Evolutionary conservation across 2,888 invertebrate species (phyloP), one percentile per base, ranked within the genome.

Genomic region (Erpobdella octoculata): DNA sequence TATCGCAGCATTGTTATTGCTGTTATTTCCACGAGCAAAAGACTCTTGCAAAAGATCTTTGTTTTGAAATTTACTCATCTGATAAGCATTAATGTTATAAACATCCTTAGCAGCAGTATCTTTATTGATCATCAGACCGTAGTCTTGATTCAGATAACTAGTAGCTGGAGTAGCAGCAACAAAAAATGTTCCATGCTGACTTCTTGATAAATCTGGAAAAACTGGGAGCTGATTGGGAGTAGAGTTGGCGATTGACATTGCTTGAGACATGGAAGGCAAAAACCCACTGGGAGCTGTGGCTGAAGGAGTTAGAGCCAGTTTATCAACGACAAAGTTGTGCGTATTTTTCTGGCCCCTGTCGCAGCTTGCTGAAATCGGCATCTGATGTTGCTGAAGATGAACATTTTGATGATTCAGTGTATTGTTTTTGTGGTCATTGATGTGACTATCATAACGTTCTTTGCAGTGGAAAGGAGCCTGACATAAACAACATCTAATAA

Each of bases 401-500:
- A 33, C 35, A 33, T 62, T 28, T 33, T 62, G 62, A 8, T 53
- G 53, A 6, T 9, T 62, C 62, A 62, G n/a, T n/a, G 31, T 2
- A 35, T 35, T 31, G 28, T 28, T 67, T 28, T 67, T 67, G 69
- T 69, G 69, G 2, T 69, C 58, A 4, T 18, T 18, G 33, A 53
- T 69, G 58, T 69, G 69, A 35, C 35, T 69, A 12, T 69, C 58
- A 36, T 69, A 53, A 5, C 31, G 31, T 21, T 69, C 58, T 21
- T 36, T 48, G 58, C 58, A 53, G 37, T 69, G 69, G 35, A 58
- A 69, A 33, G 58, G 33, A 1, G 69, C 69, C 9, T 69, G 53
- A 36, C 69, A 69, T n/a, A 69, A 21, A 33, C 69, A 69, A 35
- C 69, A 69, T 18, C 33, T 58, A 25, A 58, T 58, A 8, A 53